Evolutionary conservation across 2,888 invertebrate species (phyloP), one percentile per base, ranked within the genome.

Genomic region (Agrenia bidenticulata): DNA sequence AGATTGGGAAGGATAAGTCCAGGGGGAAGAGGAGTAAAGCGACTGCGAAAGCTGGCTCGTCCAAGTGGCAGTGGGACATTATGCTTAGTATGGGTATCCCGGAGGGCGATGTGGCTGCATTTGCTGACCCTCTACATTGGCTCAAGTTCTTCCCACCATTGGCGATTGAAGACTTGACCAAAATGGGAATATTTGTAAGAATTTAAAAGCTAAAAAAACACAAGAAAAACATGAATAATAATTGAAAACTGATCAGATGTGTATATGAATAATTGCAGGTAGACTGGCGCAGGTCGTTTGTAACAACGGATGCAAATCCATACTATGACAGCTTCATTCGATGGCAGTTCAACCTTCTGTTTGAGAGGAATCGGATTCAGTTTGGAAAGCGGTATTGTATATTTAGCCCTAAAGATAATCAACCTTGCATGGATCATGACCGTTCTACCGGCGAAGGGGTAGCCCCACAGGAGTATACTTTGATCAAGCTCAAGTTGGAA

Each of bases 341-440:
- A 64, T 99, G 99, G 99, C 98, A 98, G 80, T 99, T 93, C 80
- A 81, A 88, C 65, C 88, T 89, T 72, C 82, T 99, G 24, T 92
- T 88, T 79, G 88, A 88, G 67, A 85, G 88, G 54, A 91, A 93
- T 69, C 96, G 95, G 82, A 87, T 99, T 27, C 88, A 92, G 82
- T 99, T 92, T 82, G 99, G 99, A 19, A 99, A 99, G 82, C 85
- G 99, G 5, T 91, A 97, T 79, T 95, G 97, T 0, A 90, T 99
- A 73, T 99, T 87, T 81, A 98, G 97, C 0, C 95, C 97, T 0
- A 87, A 90, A 78, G 99, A 99, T 81, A 89, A 89, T 9, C 99
- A 99, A 80, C 98, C 99, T 0, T 99, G 99, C 79, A 99, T 99
- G 99, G 99, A 99, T 81, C 99, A 99, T 79, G 99, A 99, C 80